Conservation (phyloP, 2,888 invertebrate species). For the Onthophagus sagittarius region DNA sequence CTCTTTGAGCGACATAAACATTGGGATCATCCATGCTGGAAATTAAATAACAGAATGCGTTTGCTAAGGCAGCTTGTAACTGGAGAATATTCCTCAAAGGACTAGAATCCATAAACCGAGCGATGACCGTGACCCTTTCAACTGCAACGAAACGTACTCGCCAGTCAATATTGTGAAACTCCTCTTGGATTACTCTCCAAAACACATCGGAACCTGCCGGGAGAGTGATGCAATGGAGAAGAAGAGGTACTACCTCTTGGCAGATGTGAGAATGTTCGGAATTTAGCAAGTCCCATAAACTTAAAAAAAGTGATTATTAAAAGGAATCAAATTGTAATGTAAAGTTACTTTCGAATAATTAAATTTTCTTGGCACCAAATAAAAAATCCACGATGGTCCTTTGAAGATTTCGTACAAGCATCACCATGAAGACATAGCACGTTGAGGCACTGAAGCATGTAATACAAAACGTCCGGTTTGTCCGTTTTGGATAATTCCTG, state of each 20-base stretch:
- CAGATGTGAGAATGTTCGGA: constrained; percentile 93
- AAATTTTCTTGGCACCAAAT: constrained; percentile 96
- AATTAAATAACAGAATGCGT: constrained; percentile 94
- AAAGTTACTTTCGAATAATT: constrained; percentile 80
- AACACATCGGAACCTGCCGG: constrained; percentile 93
- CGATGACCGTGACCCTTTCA: constrained; percentile 90
- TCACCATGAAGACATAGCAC: constrained; percentile 90
- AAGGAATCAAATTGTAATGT: not conserved
- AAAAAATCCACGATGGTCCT: constrained; percentile 87
- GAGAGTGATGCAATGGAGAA: constrained; percentile 92
- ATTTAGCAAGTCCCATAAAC: constrained; percentile 89
- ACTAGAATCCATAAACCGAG: constrained; percentile 87
- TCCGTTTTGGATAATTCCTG: constrained; percentile 79
- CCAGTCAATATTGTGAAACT: constrained; percentile 90
- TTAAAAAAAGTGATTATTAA: constrained; percentile 44
- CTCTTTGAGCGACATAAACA: constrained; percentile 91
- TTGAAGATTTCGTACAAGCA: constrained; percentile 79
- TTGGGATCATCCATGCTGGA: constrained; percentile 95
- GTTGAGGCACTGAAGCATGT: constrained; percentile 87
- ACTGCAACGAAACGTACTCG: constrained; percentile 89
- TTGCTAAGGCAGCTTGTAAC: constrained; percentile 90
- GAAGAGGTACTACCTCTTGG: constrained; percentile 84
- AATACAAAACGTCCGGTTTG: constrained; percentile 90
- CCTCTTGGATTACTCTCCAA: constrained; percentile 91
- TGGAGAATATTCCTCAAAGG: constrained; percentile 78